phyloP scores from a whole-genome alignment of 2,888 invertebrate species.

The Zhuqinia jingwanae region DNA sequence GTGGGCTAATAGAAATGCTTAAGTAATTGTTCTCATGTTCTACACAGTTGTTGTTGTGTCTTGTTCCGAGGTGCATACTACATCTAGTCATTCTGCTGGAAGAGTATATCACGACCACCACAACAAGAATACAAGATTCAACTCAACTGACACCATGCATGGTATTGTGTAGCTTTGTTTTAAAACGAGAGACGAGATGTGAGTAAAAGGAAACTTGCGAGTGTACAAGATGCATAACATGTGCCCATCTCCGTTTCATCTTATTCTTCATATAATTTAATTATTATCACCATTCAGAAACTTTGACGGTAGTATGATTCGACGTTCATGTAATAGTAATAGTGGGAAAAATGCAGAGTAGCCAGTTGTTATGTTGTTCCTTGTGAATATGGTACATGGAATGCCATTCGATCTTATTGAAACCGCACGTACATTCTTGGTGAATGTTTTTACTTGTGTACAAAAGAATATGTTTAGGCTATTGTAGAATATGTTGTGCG shows the following conservation, averaged over 20 bases:
- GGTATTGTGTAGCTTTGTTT: neutral
- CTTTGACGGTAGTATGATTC: slow-evolving; percentile 9
- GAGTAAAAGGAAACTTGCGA: neutral
- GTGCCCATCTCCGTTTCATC: slow-evolving; percentile 1
- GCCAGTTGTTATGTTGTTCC: neutral
- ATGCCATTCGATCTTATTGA: slow-evolving; percentile 49
- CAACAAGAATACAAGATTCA: too few species aligned
- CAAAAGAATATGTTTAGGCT: neutral
- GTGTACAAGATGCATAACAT: neutral
- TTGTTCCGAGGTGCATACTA: too few species aligned
- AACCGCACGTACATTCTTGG: slow-evolving; percentile 29
- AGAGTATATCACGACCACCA: too few species aligned
- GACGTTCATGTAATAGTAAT: slow-evolving; percentile 16
- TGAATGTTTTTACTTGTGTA: slow-evolving; percentile 22
- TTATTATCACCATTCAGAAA: slow-evolving; percentile 6
- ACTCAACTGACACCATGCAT: too few species aligned
- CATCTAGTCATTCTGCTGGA: too few species aligned
- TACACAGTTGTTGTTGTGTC: neutral
- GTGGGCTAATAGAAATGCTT: slow-evolving; percentile 2
- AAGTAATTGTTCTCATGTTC: slow-evolving; percentile 4
- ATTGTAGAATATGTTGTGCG: neutral
- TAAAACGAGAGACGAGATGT: too few species aligned
- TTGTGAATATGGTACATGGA: slow-evolving; percentile 7
- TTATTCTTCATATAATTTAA: slow-evolving; percentile 9
- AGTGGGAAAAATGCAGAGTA: slow-evolving; percentile 17